Conservation (phyloP, 2,797 vertebrate genomes). For the Chiroxiphia lanceolata region DNA sequence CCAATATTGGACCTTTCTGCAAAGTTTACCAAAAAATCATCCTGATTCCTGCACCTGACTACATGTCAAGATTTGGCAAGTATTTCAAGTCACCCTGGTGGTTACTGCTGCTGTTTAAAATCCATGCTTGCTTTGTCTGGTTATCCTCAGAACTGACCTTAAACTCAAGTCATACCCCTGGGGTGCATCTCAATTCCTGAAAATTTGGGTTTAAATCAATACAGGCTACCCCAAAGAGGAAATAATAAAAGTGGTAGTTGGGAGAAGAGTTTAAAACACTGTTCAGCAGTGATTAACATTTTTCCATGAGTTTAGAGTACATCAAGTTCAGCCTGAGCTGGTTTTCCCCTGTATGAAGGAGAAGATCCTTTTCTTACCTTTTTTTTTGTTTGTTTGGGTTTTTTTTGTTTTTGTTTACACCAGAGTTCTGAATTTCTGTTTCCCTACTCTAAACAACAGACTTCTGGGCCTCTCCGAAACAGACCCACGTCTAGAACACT, state of each 20-base stretch:
- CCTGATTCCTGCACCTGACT: slow-evolving; percentile 83
- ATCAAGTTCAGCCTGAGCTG: background rate
- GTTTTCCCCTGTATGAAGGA: background rate
- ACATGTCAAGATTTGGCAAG: slow-evolving; percentile 82
- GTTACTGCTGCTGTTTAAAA: background rate
- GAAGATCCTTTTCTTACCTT: background rate
- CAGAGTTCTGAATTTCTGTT: background rate
- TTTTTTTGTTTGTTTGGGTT: background rate
- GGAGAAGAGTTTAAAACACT: background rate
- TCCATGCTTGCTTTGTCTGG: rapidly evolving
- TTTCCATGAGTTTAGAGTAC: background rate
- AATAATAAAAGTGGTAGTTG: background rate
- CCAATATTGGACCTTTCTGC: slow-evolving; percentile 78
- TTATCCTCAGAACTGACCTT: background rate
- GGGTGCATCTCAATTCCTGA: rapidly evolving
- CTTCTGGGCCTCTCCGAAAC: background rate
- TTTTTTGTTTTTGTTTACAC: too few species aligned
- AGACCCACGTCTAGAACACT: background rate
- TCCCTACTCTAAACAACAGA: background rate
- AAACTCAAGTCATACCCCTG: too few species aligned
- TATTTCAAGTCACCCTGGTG: background rate
- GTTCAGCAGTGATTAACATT: background rate
- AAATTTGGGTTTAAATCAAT: background rate
- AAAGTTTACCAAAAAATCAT: slow-evolving; percentile 84
- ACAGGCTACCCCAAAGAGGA: background rate